These are phyloP conservation scores for Fissipunctia ypsillon DNA, from an alignment of 2,888 invertebrate species.

Conservation along the genomic window DNA sequence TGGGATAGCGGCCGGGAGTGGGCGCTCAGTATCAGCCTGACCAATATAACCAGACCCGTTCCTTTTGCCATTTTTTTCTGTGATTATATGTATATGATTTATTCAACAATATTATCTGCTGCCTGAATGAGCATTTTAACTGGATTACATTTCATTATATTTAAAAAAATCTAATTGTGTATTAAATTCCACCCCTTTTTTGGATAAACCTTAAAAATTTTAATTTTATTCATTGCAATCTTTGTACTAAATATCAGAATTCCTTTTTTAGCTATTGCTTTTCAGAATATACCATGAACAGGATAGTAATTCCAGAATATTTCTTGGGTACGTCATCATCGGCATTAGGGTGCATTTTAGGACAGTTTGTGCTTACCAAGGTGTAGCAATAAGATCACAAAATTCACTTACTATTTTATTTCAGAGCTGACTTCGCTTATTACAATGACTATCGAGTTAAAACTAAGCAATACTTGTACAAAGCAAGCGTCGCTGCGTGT, in stretches of 20 bases:
- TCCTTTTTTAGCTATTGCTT: no score
- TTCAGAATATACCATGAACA: neutral
- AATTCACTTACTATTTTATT: constrained; percentile 70
- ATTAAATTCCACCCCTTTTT: no score
- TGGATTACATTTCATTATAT: no score
- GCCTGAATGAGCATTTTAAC: constrained; percentile 28
- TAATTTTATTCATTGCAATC: no score
- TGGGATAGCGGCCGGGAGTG: constrained; percentile 99
- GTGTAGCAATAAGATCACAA: constrained; percentile 33
- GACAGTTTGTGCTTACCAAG: neutral
- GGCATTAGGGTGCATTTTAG: neutral
- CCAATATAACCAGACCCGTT: constrained; percentile 89
- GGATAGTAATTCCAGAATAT: neutral
- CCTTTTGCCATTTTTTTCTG: constrained; percentile 77
- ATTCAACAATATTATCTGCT: constrained; percentile 27
- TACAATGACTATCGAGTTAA: constrained; percentile 76
- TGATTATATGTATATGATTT: constrained; percentile 11
- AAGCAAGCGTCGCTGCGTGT: constrained; percentile 64
- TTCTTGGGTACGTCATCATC: neutral
- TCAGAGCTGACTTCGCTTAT: constrained; percentile 78
- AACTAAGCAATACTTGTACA: constrained; percentile 70
- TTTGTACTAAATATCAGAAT: no score
- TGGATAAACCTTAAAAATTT: no score
- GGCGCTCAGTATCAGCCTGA: constrained; percentile 96
- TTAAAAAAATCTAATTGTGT: constrained; percentile 19